Conservation (phyloP, 2,888 invertebrate genomes). For the Philhelius pedissequus region DNA sequence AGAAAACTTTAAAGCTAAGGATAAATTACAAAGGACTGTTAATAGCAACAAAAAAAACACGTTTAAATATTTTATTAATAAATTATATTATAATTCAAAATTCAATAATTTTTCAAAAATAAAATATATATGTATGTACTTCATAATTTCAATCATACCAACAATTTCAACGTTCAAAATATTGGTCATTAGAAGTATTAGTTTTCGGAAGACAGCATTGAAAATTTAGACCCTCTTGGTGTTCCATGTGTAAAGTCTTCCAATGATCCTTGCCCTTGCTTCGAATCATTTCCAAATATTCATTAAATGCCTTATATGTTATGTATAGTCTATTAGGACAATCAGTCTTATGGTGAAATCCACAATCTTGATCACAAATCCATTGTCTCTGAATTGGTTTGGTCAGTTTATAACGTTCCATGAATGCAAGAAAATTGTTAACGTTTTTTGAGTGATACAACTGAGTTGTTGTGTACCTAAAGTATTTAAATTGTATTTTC, state of each 20-base stretch:
- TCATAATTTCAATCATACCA: background rate
- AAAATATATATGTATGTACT: background rate
- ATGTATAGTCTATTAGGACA: conserved; percentile 74
- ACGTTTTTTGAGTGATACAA: conserved; percentile 87
- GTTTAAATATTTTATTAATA: background rate
- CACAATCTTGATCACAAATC: conserved; percentile 81
- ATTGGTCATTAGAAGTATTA: background rate
- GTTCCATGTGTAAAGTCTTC: conserved; percentile 70
- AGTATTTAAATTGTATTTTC: no score
- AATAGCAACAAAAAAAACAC: background rate
- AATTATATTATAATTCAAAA: background rate
- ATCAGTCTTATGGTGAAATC: conserved; percentile 73
- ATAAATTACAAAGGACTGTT: no score
- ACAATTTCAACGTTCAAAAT: conserved; percentile 31
- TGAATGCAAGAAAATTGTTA: conserved; percentile 86
- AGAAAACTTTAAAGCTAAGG: no score
- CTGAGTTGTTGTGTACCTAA: conserved; percentile 87
- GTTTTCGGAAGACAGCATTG: conserved; percentile 44
- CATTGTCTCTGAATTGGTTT: conserved; percentile 88
- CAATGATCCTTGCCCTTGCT: conserved; percentile 74
- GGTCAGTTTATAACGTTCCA: conserved; percentile 83
- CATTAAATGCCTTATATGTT: conserved; percentile 73
- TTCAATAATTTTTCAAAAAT: background rate
- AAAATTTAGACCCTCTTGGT: conserved; percentile 57
- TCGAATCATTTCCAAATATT: conserved; percentile 74